Evolutionary conservation across 2,888 invertebrate species (phyloP).

Genomic region (Drosophila lacicola): DNA sequence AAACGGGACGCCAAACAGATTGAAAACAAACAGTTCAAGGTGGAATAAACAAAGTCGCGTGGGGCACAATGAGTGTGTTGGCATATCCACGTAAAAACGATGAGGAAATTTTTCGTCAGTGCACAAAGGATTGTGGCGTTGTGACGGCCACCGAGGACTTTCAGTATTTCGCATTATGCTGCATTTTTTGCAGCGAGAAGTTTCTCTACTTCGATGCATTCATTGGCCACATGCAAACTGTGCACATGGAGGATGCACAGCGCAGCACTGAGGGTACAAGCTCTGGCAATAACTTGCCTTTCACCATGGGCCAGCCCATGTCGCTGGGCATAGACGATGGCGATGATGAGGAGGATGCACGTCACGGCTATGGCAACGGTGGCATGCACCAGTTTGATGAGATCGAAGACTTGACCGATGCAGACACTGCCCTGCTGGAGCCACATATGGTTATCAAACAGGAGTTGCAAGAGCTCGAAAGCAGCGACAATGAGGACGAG

Average conservation of each 20-base stretch:
- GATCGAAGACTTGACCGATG: slow-evolving; percentile 79
- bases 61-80: slow-evolving; percentile 78
- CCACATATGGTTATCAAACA: slow-evolving; percentile 82
- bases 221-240: slow-evolving; percentile 81
- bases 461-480: slow-evolving; percentile 68
- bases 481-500: slow-evolving; percentile 49
- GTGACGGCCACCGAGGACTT: slow-evolving; percentile 82
- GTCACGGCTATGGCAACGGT: slow-evolving; percentile 35
- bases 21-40: slow-evolving; percentile 25
- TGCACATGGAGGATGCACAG: slow-evolving; percentile 60
- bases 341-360: slow-evolving; percentile 28
- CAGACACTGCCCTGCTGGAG: slow-evolving; percentile 74
- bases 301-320: slow-evolving; percentile 40
- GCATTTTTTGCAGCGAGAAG: slow-evolving; percentile 78
- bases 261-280: slow-evolving; percentile 13
- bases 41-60: slow-evolving; percentile 30
- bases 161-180: slow-evolving; percentile 80
- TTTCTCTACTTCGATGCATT: slow-evolving; percentile 83
- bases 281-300: slow-evolving; percentile 15
- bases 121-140: slow-evolving; percentile 82
- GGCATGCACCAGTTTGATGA: slow-evolving; percentile 58
- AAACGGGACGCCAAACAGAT: slow-evolving; percentile 34
- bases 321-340: slow-evolving; percentile 37
- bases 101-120: slow-evolving; percentile 80
- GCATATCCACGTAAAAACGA: slow-evolving; percentile 81